Conservation (phyloP, 1,140 invertebrate species). For the Ridgeia piscesae region DNA sequence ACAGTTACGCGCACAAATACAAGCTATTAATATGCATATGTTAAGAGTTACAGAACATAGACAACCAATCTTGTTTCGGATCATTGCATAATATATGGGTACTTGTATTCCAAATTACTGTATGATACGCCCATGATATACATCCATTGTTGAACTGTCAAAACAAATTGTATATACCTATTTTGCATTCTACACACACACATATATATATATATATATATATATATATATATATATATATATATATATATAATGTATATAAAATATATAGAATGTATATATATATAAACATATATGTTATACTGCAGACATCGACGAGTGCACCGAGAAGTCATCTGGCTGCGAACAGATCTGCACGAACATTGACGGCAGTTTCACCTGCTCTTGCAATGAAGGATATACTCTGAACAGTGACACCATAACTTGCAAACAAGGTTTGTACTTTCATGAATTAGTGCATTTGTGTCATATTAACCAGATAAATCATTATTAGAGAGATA, state of each 20-base stretch:
- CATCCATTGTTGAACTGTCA: too few species aligned
- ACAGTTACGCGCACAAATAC: too few species aligned
- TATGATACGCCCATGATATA: not conserved
- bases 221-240: too few species aligned
- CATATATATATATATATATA: too few species aligned
- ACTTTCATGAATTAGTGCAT: not conserved
- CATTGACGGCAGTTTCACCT: conserved; percentile 44
- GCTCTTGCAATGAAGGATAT: conserved; percentile 45
- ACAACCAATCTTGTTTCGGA: not conserved
- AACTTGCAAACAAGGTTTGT: conserved; percentile 62
- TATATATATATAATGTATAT: too few species aligned
- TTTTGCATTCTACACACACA: too few species aligned
- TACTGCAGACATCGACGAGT: conserved; percentile 54
- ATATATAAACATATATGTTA: too few species aligned
- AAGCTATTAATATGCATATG: too few species aligned
- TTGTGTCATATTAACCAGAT: not conserved
- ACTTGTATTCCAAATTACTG: not conserved
- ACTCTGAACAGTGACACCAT: conserved; percentile 70
- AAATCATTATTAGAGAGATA: not conserved
- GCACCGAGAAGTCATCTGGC: conserved; percentile 52
- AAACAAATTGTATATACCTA: too few species aligned
- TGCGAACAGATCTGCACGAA: conserved; percentile 52
- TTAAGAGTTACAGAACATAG: too few species aligned
- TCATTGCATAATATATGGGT: not conserved
- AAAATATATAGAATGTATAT: too few species aligned